Percentiles rank a stretch among this genome's conserved stretches.
Conservation (phyloP, 2,888 invertebrate species). For the Lochmaea capreae region DNA sequence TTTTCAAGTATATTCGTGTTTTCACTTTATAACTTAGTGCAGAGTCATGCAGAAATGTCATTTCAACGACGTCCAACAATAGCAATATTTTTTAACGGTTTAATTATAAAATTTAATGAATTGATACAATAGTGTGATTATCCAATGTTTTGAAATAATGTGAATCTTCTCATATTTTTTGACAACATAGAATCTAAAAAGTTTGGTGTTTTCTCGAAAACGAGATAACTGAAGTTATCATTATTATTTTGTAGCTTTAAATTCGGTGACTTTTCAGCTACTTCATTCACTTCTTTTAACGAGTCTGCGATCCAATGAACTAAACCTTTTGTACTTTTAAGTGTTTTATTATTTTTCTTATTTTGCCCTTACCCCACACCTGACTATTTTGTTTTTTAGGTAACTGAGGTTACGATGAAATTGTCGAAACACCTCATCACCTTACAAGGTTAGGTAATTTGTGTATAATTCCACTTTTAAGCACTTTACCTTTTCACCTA, state of each 20-base stretch:
- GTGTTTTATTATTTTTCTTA: slow-evolving; percentile 43
- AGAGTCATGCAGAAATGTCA: no score
- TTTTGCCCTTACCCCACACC: slow-evolving; percentile 42
- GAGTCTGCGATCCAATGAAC: slow-evolving; percentile 1
- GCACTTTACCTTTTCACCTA: slow-evolving; percentile 36
- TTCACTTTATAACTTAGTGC: no score
- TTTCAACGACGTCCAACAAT: no score
- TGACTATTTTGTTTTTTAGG: slow-evolving; percentile 43
- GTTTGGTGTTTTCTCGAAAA: no score
- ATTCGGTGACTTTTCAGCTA: not conserved
- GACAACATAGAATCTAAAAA: no score
- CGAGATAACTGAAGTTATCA: no score
- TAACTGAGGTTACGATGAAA: slow-evolving; percentile 35
- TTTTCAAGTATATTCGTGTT: no score
- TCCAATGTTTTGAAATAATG: no score
- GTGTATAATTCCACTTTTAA: slow-evolving; percentile 28
- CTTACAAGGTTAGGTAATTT: slow-evolving; percentile 40
- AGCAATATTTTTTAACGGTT: no score
- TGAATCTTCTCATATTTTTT: no score
- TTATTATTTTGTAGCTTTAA: not conserved
- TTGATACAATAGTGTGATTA: no score
- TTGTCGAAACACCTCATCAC: slow-evolving; percentile 28
- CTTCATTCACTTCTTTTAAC: not conserved
- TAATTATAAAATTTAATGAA: no score
- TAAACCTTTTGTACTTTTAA: slow-evolving; percentile 18